phyloP scores from a whole-genome alignment of 92 coral and sea anemone genomes.

The Epizoanthus ramosus region DNA sequence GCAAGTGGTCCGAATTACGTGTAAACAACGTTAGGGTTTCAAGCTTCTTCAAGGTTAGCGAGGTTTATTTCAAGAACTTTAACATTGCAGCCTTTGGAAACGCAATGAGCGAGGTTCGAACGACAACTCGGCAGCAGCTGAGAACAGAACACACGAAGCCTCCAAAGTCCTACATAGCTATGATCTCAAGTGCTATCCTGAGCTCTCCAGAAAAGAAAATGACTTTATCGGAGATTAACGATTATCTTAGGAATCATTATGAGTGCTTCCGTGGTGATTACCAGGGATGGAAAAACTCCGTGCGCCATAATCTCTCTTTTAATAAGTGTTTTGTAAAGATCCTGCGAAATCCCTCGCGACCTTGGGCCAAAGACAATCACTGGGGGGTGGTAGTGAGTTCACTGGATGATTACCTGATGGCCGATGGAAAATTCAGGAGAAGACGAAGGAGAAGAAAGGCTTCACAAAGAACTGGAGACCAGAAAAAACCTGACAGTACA shows the following conservation, averaged over 20 bases:
- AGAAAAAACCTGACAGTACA: not conserved
- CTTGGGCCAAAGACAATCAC: conserved; percentile 39
- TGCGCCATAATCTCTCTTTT: conserved; percentile 37
- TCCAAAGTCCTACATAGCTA: conserved; percentile 31
- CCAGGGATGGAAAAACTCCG: conserved; percentile 36
- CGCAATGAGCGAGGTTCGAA: not conserved
- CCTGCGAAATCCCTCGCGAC: conserved; percentile 21
- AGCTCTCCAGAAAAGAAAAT: conserved; percentile 44
- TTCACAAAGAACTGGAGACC: not conserved
- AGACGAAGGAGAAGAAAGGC: not conserved
- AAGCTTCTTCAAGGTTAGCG: no score
- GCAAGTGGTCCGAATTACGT: no score
- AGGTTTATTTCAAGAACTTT: no score
- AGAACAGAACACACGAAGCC: conserved; percentile 19
- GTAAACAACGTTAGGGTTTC: no score
- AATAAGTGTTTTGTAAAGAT: conserved; percentile 31
- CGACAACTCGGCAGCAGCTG: not conserved
- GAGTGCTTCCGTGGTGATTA: conserved; percentile 37
- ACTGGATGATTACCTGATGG: conserved; percentile 13
- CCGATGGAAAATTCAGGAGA: conserved; percentile 28
- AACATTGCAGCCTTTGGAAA: not conserved
- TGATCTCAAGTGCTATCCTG: conserved; percentile 33
- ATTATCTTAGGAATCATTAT: conserved; percentile 2
- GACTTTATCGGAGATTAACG: conserved; percentile 36
- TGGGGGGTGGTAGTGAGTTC: conserved; percentile 5